These are phyloP conservation scores for Plusia festucae DNA, from an alignment of 2,888 invertebrate species.

Conservation along the genomic window DNA sequence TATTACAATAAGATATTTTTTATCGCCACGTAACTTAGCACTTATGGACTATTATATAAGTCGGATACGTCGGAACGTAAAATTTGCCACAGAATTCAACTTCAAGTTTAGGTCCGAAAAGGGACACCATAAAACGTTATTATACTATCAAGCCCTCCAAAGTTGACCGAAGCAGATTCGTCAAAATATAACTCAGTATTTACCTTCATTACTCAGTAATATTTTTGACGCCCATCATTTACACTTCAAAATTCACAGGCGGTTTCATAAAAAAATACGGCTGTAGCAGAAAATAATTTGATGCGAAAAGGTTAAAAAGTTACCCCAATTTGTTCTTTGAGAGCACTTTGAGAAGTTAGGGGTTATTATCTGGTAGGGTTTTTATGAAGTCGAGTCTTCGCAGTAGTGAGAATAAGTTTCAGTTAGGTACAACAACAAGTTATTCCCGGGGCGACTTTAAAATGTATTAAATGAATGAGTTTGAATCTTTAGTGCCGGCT, in stretches of 20 bases:
- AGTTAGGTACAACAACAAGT: conserved; percentile 46
- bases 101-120: conserved; percentile 10
- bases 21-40: too few relatives aligned
- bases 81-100: too few relatives aligned
- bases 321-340: conserved; percentile 67
- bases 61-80: too few relatives aligned
- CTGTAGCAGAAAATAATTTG: conserved; percentile 67
- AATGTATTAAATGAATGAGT: conserved; percentile 44
- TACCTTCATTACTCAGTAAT: conserved; percentile 56
- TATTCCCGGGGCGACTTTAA: conserved; percentile 41
- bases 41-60: too few relatives aligned
- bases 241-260: conserved; percentile 61
- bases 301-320: conserved; percentile 73
- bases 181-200: conserved; percentile 48
- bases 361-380: conserved; percentile 48
- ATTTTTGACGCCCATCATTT: conserved; percentile 54
- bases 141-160: conserved; percentile 21
- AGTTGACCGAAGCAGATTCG: conserved; percentile 49
- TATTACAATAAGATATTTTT: too few relatives aligned
- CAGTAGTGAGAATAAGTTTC: conserved; percentile 40
- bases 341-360: conserved; percentile 61
- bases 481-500: conserved; percentile 21
- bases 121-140: conserved; percentile 33
- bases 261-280: conserved; percentile 63
- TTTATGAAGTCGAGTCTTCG: conserved; percentile 42